Evolutionary conservation across 2,888 invertebrate species (phyloP).

Genomic region (Notodonta dromedarius): DNA sequence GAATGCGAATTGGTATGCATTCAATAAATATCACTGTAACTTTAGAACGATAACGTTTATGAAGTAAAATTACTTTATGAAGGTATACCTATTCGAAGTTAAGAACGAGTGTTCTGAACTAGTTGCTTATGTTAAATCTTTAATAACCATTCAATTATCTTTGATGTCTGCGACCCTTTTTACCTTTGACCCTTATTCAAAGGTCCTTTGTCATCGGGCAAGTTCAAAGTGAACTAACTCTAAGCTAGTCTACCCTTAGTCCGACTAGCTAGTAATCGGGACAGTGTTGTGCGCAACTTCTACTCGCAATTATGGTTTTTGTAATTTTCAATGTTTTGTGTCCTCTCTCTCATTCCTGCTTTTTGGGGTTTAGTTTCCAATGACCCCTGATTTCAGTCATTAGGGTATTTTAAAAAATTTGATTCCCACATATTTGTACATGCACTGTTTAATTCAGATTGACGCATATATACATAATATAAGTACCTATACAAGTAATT

Average conservation of each 20-base stretch:
- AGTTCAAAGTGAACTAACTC: slow-evolving; percentile 73
- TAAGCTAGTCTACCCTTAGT: slow-evolving; percentile 55
- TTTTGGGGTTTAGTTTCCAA: too few species aligned
- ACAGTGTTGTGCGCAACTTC: slow-evolving; percentile 28
- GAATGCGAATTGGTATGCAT: too few species aligned
- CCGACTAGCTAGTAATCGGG: slow-evolving; percentile 39
- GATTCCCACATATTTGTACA: too few species aligned
- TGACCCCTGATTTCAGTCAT: too few species aligned
- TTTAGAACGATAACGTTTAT: too few species aligned
- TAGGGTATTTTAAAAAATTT: too few species aligned
- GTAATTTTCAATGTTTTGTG: background rate
- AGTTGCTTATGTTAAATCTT: slow-evolving; percentile 45
- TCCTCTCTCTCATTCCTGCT: too few species aligned
- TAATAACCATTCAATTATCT: slow-evolving; percentile 72
- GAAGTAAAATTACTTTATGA: too few species aligned
- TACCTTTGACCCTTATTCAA: slow-evolving; percentile 71
- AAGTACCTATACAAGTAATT: background rate
- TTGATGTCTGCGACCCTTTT: slow-evolving; percentile 72
- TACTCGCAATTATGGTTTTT: slow-evolving; percentile 18
- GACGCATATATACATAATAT: background rate
- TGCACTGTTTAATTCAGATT: background rate
- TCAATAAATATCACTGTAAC: too few species aligned
- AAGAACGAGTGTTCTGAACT: slow-evolving; percentile 19
- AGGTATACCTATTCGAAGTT: background rate
- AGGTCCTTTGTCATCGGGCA: slow-evolving; percentile 55